Evolutionary conservation across 2,888 invertebrate species (phyloP).

Genomic region (Lochmaea crataegi): DNA sequence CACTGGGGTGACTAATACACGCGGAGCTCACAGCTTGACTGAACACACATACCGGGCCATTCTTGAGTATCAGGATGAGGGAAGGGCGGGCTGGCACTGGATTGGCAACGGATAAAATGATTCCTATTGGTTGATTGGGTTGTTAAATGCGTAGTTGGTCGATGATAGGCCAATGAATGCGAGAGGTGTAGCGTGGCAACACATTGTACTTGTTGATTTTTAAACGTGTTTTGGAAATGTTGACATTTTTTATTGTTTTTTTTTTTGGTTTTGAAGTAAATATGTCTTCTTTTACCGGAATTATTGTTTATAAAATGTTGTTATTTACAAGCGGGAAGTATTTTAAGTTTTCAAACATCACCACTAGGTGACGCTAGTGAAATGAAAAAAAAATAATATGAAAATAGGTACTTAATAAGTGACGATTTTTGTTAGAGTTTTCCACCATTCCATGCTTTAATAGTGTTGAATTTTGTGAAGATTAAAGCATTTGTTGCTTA

Average conservation of each 20-base stretch:
- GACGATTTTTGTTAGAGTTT: too few relatives aligned
- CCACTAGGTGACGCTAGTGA: too few relatives aligned
- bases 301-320: conserved; percentile 1
- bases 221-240: conserved; percentile 17
- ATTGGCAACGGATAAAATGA: conserved; percentile 51
- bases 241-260: background rate
- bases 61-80: conserved; percentile 50
- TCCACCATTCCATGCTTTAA: too few relatives aligned
- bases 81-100: conserved; percentile 39
- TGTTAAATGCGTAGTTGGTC: conserved; percentile 54
- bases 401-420: too few relatives aligned
- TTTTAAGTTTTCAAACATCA: too few relatives aligned
- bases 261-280: background rate
- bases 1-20: conserved; percentile 54
- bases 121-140: conserved; percentile 56
- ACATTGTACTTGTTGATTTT: conserved; percentile 58
- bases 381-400: too few relatives aligned
- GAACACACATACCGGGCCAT: conserved; percentile 58
- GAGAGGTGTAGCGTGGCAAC: conserved; percentile 53
- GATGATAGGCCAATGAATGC: conserved; percentile 57
- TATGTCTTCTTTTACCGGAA: background rate
- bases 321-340: background rate
- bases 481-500: too few relatives aligned
- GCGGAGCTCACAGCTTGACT: conserved; percentile 66
- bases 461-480: too few relatives aligned